Conservation (phyloP, 2,888 invertebrate genomes). For the Noctua fimbriata region DNA sequence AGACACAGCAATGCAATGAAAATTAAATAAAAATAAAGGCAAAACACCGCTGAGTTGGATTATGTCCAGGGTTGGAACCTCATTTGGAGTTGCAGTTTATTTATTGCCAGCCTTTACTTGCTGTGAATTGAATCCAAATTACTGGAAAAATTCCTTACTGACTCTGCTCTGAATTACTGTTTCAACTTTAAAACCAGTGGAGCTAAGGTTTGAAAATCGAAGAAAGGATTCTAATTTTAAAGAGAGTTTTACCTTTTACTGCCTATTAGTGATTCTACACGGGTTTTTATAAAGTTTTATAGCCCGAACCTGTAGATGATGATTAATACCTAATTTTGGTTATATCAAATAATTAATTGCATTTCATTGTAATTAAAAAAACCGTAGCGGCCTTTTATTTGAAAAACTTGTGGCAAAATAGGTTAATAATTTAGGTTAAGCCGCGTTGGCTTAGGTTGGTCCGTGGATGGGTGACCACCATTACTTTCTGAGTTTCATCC, state of each 20-base stretch:
- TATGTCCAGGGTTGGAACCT: constrained; percentile 84
- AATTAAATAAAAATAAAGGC: constrained; percentile 79
- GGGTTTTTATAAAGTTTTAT: background rate
- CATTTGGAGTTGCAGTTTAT: constrained; percentile 86
- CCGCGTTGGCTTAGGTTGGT: background rate
- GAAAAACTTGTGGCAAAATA: background rate
- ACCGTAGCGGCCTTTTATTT: background rate
- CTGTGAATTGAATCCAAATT: constrained; percentile 87
- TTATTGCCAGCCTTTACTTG: constrained; percentile 82
- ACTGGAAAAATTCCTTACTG: constrained; percentile 78
- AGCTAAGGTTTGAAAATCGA: background rate
- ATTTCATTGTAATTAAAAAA: background rate
- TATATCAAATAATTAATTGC: background rate
- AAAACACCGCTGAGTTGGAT: constrained; percentile 81
- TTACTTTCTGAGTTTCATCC: background rate
- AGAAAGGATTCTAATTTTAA: background rate
- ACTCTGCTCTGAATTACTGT: constrained; percentile 69
- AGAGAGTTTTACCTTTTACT: background rate
- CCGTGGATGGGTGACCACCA: background rate
- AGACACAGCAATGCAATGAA: constrained; percentile 74
- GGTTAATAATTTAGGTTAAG: background rate
- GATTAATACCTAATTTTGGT: background rate
- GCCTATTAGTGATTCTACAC: background rate
- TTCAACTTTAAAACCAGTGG: constrained; percentile 23
- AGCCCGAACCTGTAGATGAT: background rate